Percentiles rank a stretch among this genome's conserved stretches.
These are phyloP conservation scores for Sturnira hondurensis DNA, from an alignment of 2,113 vertebrate genomes.

Conservation along the genomic window DNA sequence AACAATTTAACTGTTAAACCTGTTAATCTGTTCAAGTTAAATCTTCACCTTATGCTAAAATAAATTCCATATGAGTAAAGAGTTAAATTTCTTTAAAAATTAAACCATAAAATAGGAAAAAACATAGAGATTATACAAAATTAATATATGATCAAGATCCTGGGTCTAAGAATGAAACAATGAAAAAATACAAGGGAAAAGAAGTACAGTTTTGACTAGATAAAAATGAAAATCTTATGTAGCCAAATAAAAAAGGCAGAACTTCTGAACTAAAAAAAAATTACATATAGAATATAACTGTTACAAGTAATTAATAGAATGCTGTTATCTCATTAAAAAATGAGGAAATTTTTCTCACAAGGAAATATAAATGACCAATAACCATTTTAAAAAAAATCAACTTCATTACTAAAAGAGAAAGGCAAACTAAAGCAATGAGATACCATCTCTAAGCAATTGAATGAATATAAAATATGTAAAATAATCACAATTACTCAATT, in stretches of 20 bases:
- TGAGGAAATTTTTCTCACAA: background rate
- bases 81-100: background rate
- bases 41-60: background rate
- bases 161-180: background rate
- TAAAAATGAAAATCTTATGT: background rate
- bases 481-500: background rate
- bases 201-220: background rate
- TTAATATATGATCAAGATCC: background rate
- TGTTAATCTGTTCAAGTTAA: background rate
- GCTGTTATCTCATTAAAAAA: background rate
- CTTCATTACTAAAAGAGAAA: background rate
- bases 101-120: background rate
- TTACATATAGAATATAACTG: background rate
- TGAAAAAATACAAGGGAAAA: background rate
- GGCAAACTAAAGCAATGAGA: background rate
- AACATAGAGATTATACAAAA: background rate
- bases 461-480: slow-evolving; percentile 9
- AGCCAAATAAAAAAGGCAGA: background rate
- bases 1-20: background rate
- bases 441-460: background rate
- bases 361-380: background rate
- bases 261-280: background rate
- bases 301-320: background rate
- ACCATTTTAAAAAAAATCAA: background rate
- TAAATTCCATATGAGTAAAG: background rate